Evolutionary conservation across 2,888 invertebrate species (phyloP).

Genomic region (Lithophane leautieri): DNA sequence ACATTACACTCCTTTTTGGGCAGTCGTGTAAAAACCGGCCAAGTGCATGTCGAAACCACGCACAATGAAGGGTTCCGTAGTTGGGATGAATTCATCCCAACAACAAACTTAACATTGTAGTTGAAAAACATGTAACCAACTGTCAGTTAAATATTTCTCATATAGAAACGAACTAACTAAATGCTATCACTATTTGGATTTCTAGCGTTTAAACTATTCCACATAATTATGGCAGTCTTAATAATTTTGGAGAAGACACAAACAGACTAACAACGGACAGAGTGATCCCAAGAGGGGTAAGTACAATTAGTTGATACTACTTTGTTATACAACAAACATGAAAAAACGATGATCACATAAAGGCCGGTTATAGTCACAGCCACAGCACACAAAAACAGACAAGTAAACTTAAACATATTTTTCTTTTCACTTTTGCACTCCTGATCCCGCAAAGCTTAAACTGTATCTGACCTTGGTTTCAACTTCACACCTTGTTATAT

Average conservation of each 20-base stretch:
- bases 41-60: too few relatives aligned
- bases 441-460: not conserved
- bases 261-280: not conserved
- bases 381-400: not conserved
- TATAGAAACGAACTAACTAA: not conserved
- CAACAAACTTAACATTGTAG: too few relatives aligned
- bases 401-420: slow-evolving; percentile 10
- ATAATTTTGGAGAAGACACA: not conserved
- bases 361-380: not conserved
- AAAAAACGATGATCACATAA: slow-evolving; percentile 1
- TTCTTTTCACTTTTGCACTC: slow-evolving; percentile 1
- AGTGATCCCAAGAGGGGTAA: not conserved
- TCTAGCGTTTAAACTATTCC: not conserved
- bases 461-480: not conserved
- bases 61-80: too few relatives aligned
- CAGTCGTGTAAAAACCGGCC: too few relatives aligned
- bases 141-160: not conserved
- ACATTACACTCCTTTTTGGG: too few relatives aligned
- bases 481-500: slow-evolving; percentile 1
- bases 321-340: not conserved
- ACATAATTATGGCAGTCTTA: not conserved
- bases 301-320: not conserved
- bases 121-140: too few relatives aligned
- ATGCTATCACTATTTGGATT: too few relatives aligned
- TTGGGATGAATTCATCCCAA: too few relatives aligned